Base-by-base conservation (phyloP, 37 sponge, comb jelly and placozoan species). In the Axinella damicornis region DNA sequence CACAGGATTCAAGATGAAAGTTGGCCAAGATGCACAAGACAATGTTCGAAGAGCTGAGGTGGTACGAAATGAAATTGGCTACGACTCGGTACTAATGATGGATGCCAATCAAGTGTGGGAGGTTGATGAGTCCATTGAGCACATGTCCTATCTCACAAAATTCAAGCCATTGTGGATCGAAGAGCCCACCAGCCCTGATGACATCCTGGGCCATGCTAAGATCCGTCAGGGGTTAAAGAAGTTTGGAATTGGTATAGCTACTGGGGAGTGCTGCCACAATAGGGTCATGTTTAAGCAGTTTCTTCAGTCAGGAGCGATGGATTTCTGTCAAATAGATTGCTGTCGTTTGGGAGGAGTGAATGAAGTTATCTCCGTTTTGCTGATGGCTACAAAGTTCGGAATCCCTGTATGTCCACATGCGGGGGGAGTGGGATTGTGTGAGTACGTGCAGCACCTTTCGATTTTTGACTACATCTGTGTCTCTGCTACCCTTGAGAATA, bases 231-330 rank as follows among this genome's bases (percentile, higher is more conserved):
- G 46, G 46, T 46, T 46, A 9, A 4, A 46, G 46, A 46, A 75
- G 60, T 74, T 65, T 36, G 72, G 69, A 25, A 94, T 46, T 12
- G 46, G 46, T 46, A 9, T 9, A 46, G 46, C 46, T 9, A 46
- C 4, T 46, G 46, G 46, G 9, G 46, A 4, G 46, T 57, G 65
- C 59, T 88, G 90, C 57, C 90, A 91, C 25, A 97, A 97, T 63
- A 36, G 94, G 1, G 97, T 97, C 46, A 86, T 97, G 79, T 97
- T 97, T 86, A 97, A 97, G 80, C 97, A 97, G 81, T 97, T 97
- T 63, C 67, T 97, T 31, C 53, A 94, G 40, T 66, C 85, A 2
- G 86, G 84, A 18, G 94, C 94, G 1, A 85, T 97, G 85, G 92
- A 97, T 65, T 94, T 79, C 78, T 97, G 97, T 64, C 97, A 97